Conservation (phyloP, 2,113 vertebrate genomes). For the Polypterus senegalus region DNA sequence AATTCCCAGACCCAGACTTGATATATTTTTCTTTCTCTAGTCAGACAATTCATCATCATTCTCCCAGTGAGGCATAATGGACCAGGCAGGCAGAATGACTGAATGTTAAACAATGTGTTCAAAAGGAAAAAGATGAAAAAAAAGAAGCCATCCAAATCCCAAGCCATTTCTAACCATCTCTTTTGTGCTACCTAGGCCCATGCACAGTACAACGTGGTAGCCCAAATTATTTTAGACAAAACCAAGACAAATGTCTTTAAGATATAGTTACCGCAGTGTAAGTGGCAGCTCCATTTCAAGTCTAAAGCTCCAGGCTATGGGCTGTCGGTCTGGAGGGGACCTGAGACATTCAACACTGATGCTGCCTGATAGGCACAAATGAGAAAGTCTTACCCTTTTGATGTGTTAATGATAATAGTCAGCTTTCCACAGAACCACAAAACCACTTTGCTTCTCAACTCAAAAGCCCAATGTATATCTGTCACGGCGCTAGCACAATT, state of each 20-base stretch:
- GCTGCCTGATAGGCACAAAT: slow-evolving; percentile 15
- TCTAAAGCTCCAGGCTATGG: slow-evolving; percentile 12
- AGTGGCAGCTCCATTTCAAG: slow-evolving; percentile 11
- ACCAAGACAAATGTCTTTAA: slow-evolving; percentile 45
- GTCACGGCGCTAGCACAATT: too few species aligned
- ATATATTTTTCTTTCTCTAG: slow-evolving; percentile 63
- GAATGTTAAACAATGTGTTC: slow-evolving; percentile 53
- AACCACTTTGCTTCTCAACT: slow-evolving; percentile 1
- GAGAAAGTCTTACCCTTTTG: slow-evolving; percentile 6
- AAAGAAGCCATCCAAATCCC: slow-evolving; percentile 40
- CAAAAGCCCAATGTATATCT: neutral
- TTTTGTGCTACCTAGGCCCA: slow-evolving; percentile 44
- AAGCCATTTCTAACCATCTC: slow-evolving; percentile 32
- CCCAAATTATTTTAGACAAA: slow-evolving; percentile 53
- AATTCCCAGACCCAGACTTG: slow-evolving; percentile 76
- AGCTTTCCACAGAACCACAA: neutral
- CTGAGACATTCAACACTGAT: slow-evolving; percentile 7
- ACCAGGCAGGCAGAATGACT: slow-evolving; percentile 57
- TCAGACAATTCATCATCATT: slow-evolving; percentile 87
- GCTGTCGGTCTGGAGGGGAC: slow-evolving; percentile 18
- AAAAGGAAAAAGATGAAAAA: slow-evolving; percentile 30
- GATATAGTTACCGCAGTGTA: slow-evolving; percentile 31
- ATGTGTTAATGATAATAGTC: slow-evolving; percentile 15
- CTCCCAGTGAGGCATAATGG: slow-evolving; percentile 61
- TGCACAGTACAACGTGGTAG: slow-evolving; percentile 36